Evolutionary conservation across 1,140 invertebrate species (phyloP).

Genomic region (Bombyx mori): DNA sequence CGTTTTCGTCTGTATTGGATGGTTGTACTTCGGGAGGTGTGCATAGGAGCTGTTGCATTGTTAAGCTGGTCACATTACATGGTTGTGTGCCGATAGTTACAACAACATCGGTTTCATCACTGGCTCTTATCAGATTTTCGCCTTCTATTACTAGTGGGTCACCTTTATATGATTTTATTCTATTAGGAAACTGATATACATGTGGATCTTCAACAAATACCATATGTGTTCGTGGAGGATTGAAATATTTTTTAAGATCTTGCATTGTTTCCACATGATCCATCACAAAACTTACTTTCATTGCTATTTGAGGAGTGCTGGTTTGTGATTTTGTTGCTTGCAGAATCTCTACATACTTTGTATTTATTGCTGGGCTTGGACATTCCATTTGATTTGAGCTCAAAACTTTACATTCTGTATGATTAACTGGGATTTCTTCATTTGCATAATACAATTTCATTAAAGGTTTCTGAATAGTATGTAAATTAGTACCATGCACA

Average conservation of each 20-base stretch:
- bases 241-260: conserved; percentile 90
- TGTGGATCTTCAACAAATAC: conserved; percentile 94
- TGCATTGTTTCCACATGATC: conserved; percentile 92
- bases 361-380: conserved; percentile 88
- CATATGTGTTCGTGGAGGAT: conserved; percentile 83
- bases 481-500: conserved; percentile 92
- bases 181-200: conserved; percentile 88
- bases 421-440: conserved; percentile 80
- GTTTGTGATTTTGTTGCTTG: conserved; percentile 63
- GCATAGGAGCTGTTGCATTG: conserved; percentile 90
- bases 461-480: conserved; percentile 92
- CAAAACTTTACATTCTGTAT: conserved; percentile 87
- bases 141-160: conserved; percentile 97
- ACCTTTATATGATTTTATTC: conserved; percentile 92
- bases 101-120: conserved; percentile 92
- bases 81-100: conserved; percentile 90
- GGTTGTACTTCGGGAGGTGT: conserved; percentile 90
- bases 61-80: conserved; percentile 95
- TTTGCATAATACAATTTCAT: conserved; percentile 86
- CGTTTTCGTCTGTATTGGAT: conserved; percentile 88
- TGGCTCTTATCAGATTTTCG: conserved; percentile 90
- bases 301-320: conserved; percentile 73
- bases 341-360: conserved; percentile 70
- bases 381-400: conserved; percentile 95
- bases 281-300: conserved; percentile 94